Evolutionary conservation across 2,888 invertebrate genomes (phyloP), one percentile per base, ranked within the genome.

Genomic region (Melanotus villosus): DNA sequence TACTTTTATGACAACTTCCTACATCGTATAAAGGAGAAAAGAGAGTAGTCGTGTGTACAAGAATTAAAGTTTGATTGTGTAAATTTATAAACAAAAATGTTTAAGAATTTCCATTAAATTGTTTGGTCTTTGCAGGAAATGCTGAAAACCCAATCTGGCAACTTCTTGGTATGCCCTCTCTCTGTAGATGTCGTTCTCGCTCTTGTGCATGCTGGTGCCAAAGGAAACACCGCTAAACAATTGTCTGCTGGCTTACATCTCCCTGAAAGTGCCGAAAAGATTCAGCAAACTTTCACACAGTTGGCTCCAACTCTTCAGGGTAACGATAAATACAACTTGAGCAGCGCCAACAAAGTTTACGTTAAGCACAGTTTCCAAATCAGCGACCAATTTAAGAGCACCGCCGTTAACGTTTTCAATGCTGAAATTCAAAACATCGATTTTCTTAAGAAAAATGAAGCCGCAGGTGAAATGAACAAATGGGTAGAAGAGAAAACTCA

Each of bases 361-460:
- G 84, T 91, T 0, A 88, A 88, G 74, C 57, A 80, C 3, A 86
- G 85, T 1, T 87, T 89, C 56, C 80, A 85, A 12, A 76, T 93
- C 1, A 85, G 88, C n/a, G 78, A 87, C 0, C 80, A 85, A 14
- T 90, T 90, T 72, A 86, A 88, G 74, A 83, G 86, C 5, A 83
- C 90, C 38, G 90, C 93, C 0, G 78, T 85, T 6, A 86, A 88
- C 19, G 84, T 88, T 32, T 94, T 93, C 80, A 83, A 87, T 56
- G 89, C 92, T 1, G 87, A 86, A 4, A 86, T 90, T 1, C 87
- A 91, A 71, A 78, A 76, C 59, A 63, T 84, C 2, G 76, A 83
- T 63, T 81, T 80, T 43, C 14, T 1, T 5, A 23, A 71, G n/a
- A 54, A 4, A 1, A 12, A 34, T 0, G 26, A 4, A 50, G 77